Percentiles rank a stretch among this genome's conserved stretches.
Evolutionary conservation across 2,113 vertebrate genomes (phyloP).

Genomic region (Sturnira hondurensis): DNA sequence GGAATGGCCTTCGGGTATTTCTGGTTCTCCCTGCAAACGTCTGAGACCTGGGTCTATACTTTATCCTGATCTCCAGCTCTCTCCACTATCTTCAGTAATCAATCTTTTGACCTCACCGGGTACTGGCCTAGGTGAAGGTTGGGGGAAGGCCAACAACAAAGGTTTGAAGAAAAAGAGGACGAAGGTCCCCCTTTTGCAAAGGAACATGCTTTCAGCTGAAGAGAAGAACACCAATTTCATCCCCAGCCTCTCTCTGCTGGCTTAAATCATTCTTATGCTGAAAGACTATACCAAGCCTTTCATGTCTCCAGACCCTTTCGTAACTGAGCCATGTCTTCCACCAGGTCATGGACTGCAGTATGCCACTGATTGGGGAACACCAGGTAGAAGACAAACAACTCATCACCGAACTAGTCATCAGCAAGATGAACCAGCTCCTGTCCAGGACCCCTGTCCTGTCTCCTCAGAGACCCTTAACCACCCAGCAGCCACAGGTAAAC

Average conservation of each 20-base stretch:
- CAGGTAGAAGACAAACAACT: conserved; percentile 94
- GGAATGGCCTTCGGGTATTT: background rate
- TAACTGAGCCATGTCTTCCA: background rate
- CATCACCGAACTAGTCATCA: conserved; percentile 92
- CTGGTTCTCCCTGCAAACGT: background rate
- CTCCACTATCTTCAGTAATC: background rate
- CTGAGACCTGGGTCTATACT: background rate
- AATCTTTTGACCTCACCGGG: background rate
- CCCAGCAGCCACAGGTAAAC: conserved; percentile 94
- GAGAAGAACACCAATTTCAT: background rate
- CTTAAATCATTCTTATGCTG: background rate
- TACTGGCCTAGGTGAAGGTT: background rate
- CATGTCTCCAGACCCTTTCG: background rate
- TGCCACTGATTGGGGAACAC: conserved; percentile 97
- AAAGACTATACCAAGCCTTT: background rate
- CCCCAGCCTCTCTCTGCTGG: background rate
- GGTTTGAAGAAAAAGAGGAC: background rate
- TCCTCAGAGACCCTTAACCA: conserved; percentile 90
- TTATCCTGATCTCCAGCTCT: background rate
- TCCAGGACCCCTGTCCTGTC: conserved; percentile 87
- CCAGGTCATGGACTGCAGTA: conserved; percentile 95
- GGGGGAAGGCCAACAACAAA: background rate
- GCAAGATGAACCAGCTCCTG: conserved; percentile 91
- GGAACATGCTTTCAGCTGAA: background rate
- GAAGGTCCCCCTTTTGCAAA: background rate